These are phyloP conservation scores for Drosophila sulfurigaster DNA, from an alignment of 1,140 invertebrate genomes.

Conservation along the genomic window DNA sequence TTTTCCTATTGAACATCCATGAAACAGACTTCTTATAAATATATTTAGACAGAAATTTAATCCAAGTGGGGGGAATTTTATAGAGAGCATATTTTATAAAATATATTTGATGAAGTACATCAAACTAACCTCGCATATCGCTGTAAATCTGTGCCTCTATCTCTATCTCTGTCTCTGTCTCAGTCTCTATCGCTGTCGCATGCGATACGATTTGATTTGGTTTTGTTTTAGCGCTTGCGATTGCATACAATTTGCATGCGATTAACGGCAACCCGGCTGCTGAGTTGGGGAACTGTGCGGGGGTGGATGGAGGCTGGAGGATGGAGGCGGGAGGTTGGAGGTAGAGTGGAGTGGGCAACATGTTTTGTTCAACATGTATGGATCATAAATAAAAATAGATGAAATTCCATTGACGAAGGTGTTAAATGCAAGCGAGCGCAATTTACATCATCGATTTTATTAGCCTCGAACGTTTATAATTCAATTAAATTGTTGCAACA, in stretches of 20 bases:
- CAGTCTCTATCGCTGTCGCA: background rate
- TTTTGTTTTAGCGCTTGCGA: slow-evolving; percentile 54
- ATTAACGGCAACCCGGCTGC: slow-evolving; percentile 44
- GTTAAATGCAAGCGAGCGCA: slow-evolving; percentile 76
- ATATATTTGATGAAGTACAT: too few species aligned
- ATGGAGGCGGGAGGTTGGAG: background rate
- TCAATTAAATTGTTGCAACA: slow-evolving; percentile 72
- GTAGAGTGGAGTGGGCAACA: slow-evolving; percentile 31
- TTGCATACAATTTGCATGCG: slow-evolving; percentile 77
- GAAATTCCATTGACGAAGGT: slow-evolving; percentile 76
- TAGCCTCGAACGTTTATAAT: slow-evolving; percentile 78
- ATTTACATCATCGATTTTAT: slow-evolving; percentile 84
- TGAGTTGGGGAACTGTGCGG: background rate
- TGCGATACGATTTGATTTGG: slow-evolving; percentile 37
- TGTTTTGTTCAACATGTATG: slow-evolving; percentile 45
- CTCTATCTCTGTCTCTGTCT: slow-evolving; percentile 1
- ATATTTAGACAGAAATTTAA: too few species aligned
- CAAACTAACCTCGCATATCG: slow-evolving; percentile 2
- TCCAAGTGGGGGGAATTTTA: too few species aligned
- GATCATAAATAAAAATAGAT: slow-evolving; percentile 83
- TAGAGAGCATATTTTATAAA: too few species aligned
- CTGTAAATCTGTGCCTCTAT: background rate
- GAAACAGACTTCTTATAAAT: too few species aligned
- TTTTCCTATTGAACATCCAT: too few species aligned
- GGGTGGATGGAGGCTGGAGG: background rate